Evolutionary conservation across 2,797 vertebrate genomes (phyloP), one percentile per base, ranked within the genome.

Genomic region (Phoeniculus purpureus): DNA sequence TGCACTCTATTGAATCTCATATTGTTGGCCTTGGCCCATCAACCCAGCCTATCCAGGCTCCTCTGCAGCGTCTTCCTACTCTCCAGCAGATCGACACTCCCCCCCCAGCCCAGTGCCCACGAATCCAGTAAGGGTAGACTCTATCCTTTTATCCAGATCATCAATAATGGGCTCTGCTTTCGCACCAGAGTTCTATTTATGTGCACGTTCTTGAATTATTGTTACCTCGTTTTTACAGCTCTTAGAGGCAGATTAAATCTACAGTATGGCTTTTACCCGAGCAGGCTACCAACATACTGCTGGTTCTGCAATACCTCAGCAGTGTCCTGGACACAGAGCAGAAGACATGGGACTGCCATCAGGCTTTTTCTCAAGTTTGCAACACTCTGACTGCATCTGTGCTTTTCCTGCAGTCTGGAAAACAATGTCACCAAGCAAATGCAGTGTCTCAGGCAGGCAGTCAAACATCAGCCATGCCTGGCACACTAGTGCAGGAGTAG

Each of bases 231-330:
- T 61, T 55, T 70, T 76, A 52, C 25, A 76, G 14, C 60, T 67
- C 15, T 64, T 73, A 70, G 22, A 90, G 20, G 43, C 26, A 67
- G 3, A 14, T 23, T 70, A 34, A 23, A 71, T 9, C 31, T 50
- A 62, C 34, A 70, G n/a, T 89, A 82, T 3, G 0, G 66, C 48
- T 61, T 70, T 48, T 45, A 83, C 14, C 21, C n/a, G 56, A 2
- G 31, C n/a, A 73, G 50, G 51, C 14, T 59, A 25, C 11, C 55
- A 78, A 31, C 0, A 0, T 15, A n/a, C 18, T 45, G 26, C 15
- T n/a, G 43, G 19, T 51, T 50, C 70, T 58, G 13, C 21, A 52
- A 54, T 5, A 70, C 11, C 25, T 65, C 68, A 48, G 8, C 58
- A 26, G 22, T 15, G 52, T 27, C 32, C 58, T 51, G 34, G 52